Evolutionary conservation across 1,140 invertebrate genomes (phyloP).

Genomic region (Drosophila rhopaloa): DNA sequence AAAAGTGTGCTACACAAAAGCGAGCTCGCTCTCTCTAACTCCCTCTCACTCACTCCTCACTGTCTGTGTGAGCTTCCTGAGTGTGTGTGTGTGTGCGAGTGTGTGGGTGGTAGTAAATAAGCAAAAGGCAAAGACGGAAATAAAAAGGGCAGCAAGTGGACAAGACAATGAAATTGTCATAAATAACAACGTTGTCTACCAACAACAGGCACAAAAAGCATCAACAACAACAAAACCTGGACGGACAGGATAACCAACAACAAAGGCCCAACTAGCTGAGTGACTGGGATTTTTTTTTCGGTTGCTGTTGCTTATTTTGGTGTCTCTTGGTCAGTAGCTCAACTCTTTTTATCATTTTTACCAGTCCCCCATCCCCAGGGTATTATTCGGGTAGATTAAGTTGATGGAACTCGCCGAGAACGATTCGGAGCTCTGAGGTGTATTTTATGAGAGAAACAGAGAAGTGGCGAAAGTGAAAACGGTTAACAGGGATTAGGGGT

Average conservation of each 20-base stretch:
- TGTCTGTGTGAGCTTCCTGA: slow-evolving; percentile 25
- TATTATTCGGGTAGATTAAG: slow-evolving; percentile 69
- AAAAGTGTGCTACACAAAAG: slow-evolving; percentile 75
- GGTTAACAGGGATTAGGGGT: slow-evolving; percentile 31
- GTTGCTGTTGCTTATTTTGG: slow-evolving; percentile 15
- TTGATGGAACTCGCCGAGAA: slow-evolving; percentile 20
- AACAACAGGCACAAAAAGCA: slow-evolving; percentile 54
- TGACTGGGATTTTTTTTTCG: slow-evolving; percentile 41
- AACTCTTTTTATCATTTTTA: slow-evolving; percentile 78
- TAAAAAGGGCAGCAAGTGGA: slow-evolving; percentile 76
- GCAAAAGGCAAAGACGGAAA: slow-evolving; percentile 72
- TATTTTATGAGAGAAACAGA: slow-evolving; percentile 3
- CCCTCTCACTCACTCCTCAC: slow-evolving; percentile 5
- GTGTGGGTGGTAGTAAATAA: slow-evolving; percentile 58
- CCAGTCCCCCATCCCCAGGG: slow-evolving; percentile 54
- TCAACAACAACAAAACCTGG: slow-evolving; percentile 19
- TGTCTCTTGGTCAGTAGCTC: slow-evolving; percentile 73
- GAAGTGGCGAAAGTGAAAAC: slow-evolving; percentile 7
- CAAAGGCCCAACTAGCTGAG: slow-evolving; percentile 62
- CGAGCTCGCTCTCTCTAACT: slow-evolving; percentile 43
- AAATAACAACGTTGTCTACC: slow-evolving; percentile 72
- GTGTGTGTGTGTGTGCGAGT: slow-evolving; percentile 10
- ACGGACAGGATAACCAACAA: slow-evolving; percentile 32
- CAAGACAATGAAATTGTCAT: slow-evolving; percentile 83
- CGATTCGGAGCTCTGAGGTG: slow-evolving; percentile 23